These are phyloP conservation scores for Perizoma flavofasciatum DNA, from an alignment of 2,888 invertebrate species.

Conservation along the genomic window DNA sequence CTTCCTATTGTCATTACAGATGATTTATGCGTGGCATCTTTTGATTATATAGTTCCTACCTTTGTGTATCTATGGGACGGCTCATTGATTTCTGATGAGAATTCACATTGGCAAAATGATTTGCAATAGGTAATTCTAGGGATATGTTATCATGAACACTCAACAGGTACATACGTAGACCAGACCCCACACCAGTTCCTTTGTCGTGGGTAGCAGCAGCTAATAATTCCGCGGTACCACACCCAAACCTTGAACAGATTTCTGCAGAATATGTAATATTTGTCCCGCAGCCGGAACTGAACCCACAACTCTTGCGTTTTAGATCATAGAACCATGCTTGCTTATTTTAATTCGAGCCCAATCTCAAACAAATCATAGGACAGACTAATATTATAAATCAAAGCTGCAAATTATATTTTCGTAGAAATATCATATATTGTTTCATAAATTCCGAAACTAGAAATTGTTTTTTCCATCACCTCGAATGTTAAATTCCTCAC, in stretches of 20 bases:
- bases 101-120: constrained; percentile 26
- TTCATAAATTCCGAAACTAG: constrained; percentile 25
- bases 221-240: too few species aligned
- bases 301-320: too few species aligned
- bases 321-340: too few species aligned
- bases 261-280: background rate
- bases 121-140: background rate
- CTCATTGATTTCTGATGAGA: constrained; percentile 77
- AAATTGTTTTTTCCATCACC: constrained; percentile 34
- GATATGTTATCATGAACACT: background rate
- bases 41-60: constrained; percentile 30
- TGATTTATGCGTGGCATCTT: constrained; percentile 68
- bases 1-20: constrained; percentile 46
- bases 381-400: too few species aligned
- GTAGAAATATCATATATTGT: constrained; percentile 12
- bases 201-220: too few species aligned
- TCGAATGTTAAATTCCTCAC: constrained; percentile 29
- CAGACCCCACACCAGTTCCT: too few species aligned
- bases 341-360: too few species aligned
- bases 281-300: too few species aligned
- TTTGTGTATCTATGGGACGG: constrained; percentile 48
- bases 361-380: too few species aligned
- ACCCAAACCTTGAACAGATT: too few species aligned
- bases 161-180: too few species aligned
- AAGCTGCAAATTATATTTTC: constrained; percentile 6